A percentile compares a stretch with the other conserved stretches of the same genome.
phyloP scores from a whole-genome alignment of 2,797 vertebrate genomes.

The Lerista edwardsae region DNA sequence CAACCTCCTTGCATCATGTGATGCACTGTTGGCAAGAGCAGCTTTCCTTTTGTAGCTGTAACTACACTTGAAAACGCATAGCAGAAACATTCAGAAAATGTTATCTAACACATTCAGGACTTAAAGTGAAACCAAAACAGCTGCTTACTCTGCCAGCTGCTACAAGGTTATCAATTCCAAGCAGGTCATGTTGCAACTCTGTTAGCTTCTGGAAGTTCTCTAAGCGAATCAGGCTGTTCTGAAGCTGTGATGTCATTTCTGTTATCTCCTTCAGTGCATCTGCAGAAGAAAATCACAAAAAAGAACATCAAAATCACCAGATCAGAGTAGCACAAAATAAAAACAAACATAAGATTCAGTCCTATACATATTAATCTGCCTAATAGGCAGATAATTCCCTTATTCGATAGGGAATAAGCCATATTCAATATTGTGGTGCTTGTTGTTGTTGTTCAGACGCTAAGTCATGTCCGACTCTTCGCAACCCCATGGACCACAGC shows the following conservation, averaged over 20 bases:
- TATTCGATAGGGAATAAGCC: too few species aligned
- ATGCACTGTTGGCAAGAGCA: not conserved
- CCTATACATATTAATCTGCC: not conserved
- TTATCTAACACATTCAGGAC: not conserved
- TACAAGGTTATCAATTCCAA: conserved; percentile 88
- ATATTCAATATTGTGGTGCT: too few species aligned
- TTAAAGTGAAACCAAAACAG: not conserved
- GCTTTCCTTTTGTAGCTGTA: not conserved
- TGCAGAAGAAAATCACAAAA: conserved; percentile 63
- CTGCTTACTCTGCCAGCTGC: conserved; percentile 86
- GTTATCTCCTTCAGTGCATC: conserved; percentile 90
- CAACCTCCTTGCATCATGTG: not conserved
- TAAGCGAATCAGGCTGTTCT: conserved; percentile 89
- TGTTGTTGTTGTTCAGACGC: too few species aligned
- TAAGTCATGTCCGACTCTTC: too few species aligned
- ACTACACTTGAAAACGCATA: not conserved
- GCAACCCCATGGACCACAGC: too few species aligned
- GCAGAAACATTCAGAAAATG: not conserved
- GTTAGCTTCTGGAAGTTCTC: conserved; percentile 97
- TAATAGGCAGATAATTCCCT: too few species aligned
- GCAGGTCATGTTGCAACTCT: conserved; percentile 92
- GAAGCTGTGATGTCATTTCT: conserved; percentile 86
- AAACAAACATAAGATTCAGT: not conserved
- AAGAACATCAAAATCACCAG: not conserved
- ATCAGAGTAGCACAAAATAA: not conserved